Evolutionary conservation across 2,888 invertebrate species (phyloP).

Genomic region (Agrotis segetum): DNA sequence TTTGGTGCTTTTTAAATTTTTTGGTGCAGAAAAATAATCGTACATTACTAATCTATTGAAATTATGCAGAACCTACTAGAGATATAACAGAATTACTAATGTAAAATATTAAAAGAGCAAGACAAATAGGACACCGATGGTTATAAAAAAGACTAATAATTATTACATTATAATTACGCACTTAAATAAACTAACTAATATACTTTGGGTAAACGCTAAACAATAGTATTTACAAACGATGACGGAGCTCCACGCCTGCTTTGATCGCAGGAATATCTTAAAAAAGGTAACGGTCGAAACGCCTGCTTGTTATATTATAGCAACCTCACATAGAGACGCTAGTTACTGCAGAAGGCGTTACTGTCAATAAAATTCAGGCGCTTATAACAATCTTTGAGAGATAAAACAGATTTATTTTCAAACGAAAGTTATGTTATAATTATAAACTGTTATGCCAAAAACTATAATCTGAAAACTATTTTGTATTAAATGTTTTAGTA

Average conservation of each 20-base stretch:
- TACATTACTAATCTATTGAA: not conserved
- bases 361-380: constrained; percentile 8
- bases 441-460: not conserved
- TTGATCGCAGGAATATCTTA: too few species aligned
- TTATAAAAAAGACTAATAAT: constrained; percentile 10
- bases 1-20: not conserved
- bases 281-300: not conserved
- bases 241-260: too few species aligned
- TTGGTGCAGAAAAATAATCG: too few species aligned
- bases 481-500: not conserved
- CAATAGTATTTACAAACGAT: constrained; percentile 4
- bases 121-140: not conserved
- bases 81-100: not conserved
- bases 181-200: not conserved
- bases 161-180: constrained; percentile 29
- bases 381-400: not conserved
- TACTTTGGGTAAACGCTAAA: not conserved
- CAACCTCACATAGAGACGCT: constrained; percentile 18
- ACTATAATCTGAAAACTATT: not conserved
- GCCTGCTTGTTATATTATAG: constrained; percentile 38
- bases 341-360: constrained; percentile 16
- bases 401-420: not conserved
- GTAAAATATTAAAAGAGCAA: not conserved
- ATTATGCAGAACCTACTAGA: not conserved
- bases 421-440: not conserved